Base-by-base conservation (phyloP, 2,888 invertebrate genomes). In the Papilio demoleus region DNA sequence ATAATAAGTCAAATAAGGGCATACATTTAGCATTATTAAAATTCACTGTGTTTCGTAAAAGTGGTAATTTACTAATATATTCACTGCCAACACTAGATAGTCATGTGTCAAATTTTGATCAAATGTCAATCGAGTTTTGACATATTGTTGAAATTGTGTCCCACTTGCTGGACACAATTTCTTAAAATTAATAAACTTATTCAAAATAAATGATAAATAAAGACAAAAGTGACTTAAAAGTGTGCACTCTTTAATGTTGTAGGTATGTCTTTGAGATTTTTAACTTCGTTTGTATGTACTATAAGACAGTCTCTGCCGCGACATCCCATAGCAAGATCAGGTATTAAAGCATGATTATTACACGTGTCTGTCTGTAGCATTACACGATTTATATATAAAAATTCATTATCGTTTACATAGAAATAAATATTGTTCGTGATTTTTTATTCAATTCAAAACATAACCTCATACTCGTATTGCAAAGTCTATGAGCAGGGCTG, bases 241-340 rank as follows among this genome's bases (percentile, higher is more conserved):
- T 50, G 50, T 50, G 5, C 8, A 24, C 50, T 24, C 24, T 50
- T 50, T 50, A 14, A 22, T 40, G 36, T 56, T 60, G 60, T 90
- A 85, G 90, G 90, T 91, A 92, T 92, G 92, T 88, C 91, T 65
- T 77, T 84, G 68, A 81, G 80, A 77, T 82, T 92, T 81, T 81
- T 87, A 74, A 84, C 84, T 79, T 76, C 82, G 77, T 82, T 91
- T 80, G 80, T 85, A 75, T 86, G 76, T 80, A 78, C 83, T 61
- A 76, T 90, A 77, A 85, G 79, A 81, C 82, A 81, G 71, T 83
- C 81, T 74, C 78, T 91, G 72, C 85, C 85, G 76, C 81, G 81
- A 77, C 84, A 83, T 78, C 79, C 81, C 72, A 64, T 79, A 60
- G 34, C 68, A 73, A 80, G 74, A 82, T 72, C 88, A 92, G 91